phyloP scores from a whole-genome alignment of 1,140 invertebrate species.

The Heterodera carotae region DNA sequence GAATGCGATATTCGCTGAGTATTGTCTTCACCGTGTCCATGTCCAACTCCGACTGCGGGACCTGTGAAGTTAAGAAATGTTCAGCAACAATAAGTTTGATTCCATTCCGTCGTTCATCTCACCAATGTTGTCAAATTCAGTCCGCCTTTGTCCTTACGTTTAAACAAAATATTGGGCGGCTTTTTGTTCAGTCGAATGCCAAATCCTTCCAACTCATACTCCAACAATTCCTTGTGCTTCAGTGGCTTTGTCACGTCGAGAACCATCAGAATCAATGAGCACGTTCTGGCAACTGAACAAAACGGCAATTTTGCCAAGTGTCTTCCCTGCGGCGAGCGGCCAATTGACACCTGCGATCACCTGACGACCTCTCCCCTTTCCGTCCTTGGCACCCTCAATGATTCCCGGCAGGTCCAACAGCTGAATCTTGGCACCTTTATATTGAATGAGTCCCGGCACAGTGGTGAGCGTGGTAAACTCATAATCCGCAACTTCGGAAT shows the following conservation, averaged over 20 bases:
- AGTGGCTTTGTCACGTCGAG: slow-evolving; percentile 95
- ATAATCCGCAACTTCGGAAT: slow-evolving; percentile 88
- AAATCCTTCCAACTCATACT: slow-evolving; percentile 98
- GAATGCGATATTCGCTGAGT: slow-evolving; percentile 94
- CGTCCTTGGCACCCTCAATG: slow-evolving; percentile 99
- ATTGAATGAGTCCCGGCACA: slow-evolving; percentile 98
- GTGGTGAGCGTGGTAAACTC: slow-evolving; percentile 99
- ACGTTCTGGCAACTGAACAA: slow-evolving; percentile 84
- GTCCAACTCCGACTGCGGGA: slow-evolving; percentile 89
- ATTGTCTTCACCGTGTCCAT: slow-evolving; percentile 92
- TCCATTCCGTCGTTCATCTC: slow-evolving; percentile 52
- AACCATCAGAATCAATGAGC: slow-evolving; percentile 96
- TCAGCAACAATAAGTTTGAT: background rate
- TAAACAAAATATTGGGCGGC: slow-evolving; percentile 93
- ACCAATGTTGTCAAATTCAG: slow-evolving; percentile 87
- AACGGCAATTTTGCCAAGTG: background rate
- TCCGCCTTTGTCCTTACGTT: slow-evolving; percentile 95
- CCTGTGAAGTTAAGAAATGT: slow-evolving; percentile 70
- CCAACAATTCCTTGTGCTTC: slow-evolving; percentile 90
- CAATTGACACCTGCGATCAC: slow-evolving; percentile 81
- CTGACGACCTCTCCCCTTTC: slow-evolving; percentile 94
- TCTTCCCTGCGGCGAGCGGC: slow-evolving; percentile 16
- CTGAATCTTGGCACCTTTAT: slow-evolving; percentile 99
- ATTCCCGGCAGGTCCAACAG: slow-evolving; percentile 97
- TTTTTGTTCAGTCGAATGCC: slow-evolving; percentile 82